Evolutionary conservation across 2,113 vertebrate genomes (phyloP), one percentile per base, ranked within the genome.

Genomic region (Amphiprion percula): DNA sequence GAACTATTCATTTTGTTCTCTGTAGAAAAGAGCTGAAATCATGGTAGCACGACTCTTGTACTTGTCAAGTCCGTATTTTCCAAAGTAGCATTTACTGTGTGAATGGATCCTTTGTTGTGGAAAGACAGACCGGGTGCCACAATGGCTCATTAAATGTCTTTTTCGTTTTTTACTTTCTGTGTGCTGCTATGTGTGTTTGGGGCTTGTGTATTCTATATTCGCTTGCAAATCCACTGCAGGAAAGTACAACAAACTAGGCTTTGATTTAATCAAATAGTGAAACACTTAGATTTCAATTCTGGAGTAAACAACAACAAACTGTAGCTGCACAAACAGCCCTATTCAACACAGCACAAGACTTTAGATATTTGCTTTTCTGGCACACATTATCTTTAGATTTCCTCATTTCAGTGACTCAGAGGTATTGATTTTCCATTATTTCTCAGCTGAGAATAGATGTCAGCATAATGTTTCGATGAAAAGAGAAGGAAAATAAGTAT

Each of bases 1-100:
- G 47, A 84, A 67, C 83, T 65, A 64, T 83, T 88, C 60, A 79
- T 79, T 76, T 58, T 74, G 28, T 53, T 83, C 62, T 66, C 70
- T 41, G 50, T 52, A 33, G 37, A 82, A 68, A 64, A 39, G 68
- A 79, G 44, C 21, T 78, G 73, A 63, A 85, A 84, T 81, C 63
- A 76, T 30, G 21, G 68, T 62, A 52, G 82, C 23, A 64, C 55
- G 78, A 77, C 76, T 79, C 79, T 68, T 75, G 68, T 73, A 50
- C 74, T 83, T 66, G 62, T 87, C 73, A 70, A 37, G 64, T 64
- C 64, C 52, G 47, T 33, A 10, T 68, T 30, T 72, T 79, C 53
- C 19, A 76, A 52, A 80, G 46, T 28, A 50, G 33, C 49, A 54
- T 66, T 67, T 60, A 79, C 65, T 70, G 30, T 55, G 60, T 4